A percentile compares a stretch with the other conserved stretches of the same genome.
phyloP scores from a whole-genome alignment of 2,113 vertebrate genomes.

The Hystrix brachyura region DNA sequence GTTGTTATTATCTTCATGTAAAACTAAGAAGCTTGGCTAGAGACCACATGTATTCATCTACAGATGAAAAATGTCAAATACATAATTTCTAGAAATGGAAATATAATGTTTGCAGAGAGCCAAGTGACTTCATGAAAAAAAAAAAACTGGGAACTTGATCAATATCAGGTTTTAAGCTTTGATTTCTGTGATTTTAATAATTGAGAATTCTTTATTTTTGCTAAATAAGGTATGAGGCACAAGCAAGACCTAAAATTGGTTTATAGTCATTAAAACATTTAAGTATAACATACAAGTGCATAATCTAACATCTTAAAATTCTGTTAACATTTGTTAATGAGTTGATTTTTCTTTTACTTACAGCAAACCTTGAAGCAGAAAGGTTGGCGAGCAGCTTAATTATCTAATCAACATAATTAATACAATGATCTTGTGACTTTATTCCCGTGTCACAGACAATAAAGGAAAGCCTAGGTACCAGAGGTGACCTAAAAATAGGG shows the following conservation, averaged over 20 bases:
- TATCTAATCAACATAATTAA: conserved; percentile 32
- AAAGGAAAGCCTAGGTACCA: background rate
- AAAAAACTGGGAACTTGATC: background rate
- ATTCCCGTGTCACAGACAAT: background rate
- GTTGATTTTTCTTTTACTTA: conserved; percentile 41
- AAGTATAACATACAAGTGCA: background rate
- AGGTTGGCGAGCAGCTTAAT: background rate
- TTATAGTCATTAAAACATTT: background rate
- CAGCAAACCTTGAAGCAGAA: conserved; percentile 28
- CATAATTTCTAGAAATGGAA: conserved; percentile 53
- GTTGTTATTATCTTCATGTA: background rate
- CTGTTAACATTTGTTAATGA: background rate
- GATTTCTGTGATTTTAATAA: conserved; percentile 31
- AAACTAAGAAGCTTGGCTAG: background rate
- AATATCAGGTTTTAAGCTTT: conserved; percentile 52
- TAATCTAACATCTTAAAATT: conserved; percentile 1
- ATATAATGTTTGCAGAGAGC: conserved; percentile 18
- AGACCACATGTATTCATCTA: conserved; percentile 19
- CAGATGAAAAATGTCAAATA: conserved; percentile 1
- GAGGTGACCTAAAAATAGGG: background rate
- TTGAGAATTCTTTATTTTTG: background rate
- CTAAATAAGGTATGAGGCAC: background rate
- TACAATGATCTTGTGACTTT: background rate
- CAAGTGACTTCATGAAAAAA: conserved; percentile 30
- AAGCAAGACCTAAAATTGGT: conserved; percentile 23